Evolutionary conservation across 2,797 vertebrate genomes (phyloP).

Genomic region (Melanotaenia maccullochi): DNA sequence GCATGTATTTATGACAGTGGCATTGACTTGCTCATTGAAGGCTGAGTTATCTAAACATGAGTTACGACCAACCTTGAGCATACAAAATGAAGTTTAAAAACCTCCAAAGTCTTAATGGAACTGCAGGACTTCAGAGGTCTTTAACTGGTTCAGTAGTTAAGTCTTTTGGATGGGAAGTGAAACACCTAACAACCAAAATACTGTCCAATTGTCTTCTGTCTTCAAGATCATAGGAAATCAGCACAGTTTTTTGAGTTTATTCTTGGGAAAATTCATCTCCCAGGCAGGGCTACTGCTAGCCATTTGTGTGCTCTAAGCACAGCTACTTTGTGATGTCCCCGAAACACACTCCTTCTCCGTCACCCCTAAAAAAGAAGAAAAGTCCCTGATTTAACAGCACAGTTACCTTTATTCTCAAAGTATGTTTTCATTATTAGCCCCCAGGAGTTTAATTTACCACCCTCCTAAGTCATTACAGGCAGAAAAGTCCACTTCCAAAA

Average conservation of each 20-base stretch:
- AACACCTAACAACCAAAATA: neutral
- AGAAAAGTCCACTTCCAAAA: no score
- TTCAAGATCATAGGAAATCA: neutral
- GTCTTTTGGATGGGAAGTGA: neutral
- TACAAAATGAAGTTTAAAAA: constrained; percentile 24
- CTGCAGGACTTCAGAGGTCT: neutral
- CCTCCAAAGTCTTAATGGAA: constrained; percentile 5
- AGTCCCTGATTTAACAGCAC: no score
- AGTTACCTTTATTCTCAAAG: no score
- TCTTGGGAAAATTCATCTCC: no score
- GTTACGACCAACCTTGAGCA: constrained; percentile 36
- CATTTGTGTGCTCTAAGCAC: no score
- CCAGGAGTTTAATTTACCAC: no score
- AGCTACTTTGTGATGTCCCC: no score
- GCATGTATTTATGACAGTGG: constrained; percentile 31
- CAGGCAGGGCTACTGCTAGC: no score
- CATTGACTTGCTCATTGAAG: constrained; percentile 27
- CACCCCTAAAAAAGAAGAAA: no score
- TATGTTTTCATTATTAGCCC: no score
- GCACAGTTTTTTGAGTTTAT: neutral
- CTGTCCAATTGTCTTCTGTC: neutral
- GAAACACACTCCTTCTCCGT: no score
- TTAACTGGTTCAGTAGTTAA: neutral
- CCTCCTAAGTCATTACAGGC: no score
- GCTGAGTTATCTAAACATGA: constrained; percentile 35